Evolutionary conservation across 2,888 invertebrate species (phyloP).

Genomic region (Mesochorus sp.): DNA sequence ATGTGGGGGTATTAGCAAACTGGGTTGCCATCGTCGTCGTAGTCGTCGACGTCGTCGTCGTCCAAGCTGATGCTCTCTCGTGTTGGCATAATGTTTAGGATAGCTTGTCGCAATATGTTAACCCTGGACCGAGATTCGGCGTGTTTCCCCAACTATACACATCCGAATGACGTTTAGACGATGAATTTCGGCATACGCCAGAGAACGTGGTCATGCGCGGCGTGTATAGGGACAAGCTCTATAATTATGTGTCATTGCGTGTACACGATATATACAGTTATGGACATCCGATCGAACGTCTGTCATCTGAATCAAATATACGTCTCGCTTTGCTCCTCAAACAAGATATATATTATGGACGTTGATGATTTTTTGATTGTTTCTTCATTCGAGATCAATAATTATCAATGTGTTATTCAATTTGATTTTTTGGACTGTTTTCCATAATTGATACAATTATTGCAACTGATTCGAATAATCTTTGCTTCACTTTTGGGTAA

Average conservation of each 20-base stretch:
- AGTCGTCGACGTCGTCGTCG: slow-evolving; percentile 16
- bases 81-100: slow-evolving; percentile 78
- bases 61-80: slow-evolving; percentile 38
- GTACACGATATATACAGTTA: not conserved
- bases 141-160: not conserved
- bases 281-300: slow-evolving; percentile 2
- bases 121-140: slow-evolving; percentile 49
- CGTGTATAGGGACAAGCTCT: slow-evolving; percentile 7
- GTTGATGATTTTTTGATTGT: too few relatives aligned
- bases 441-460: too few relatives aligned
- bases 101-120: slow-evolving; percentile 81
- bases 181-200: slow-evolving; percentile 26
- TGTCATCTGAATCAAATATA: not conserved
- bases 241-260: slow-evolving; percentile 1
- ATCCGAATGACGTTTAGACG: slow-evolving; percentile 34
- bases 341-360: too few relatives aligned
- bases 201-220: slow-evolving; percentile 24
- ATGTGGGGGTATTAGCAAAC: slow-evolving; percentile 68
- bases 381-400: too few relatives aligned
- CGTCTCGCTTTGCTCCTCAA: too few relatives aligned
- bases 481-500: too few relatives aligned
- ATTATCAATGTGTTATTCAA: too few relatives aligned
- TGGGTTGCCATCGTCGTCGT: slow-evolving; percentile 39
- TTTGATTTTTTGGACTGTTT: too few relatives aligned
- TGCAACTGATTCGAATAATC: too few relatives aligned